Evolutionary conservation across 2,888 invertebrate genomes (phyloP), one percentile per base, ranked within the genome.

Genomic region (Morpho deidamia): DNA sequence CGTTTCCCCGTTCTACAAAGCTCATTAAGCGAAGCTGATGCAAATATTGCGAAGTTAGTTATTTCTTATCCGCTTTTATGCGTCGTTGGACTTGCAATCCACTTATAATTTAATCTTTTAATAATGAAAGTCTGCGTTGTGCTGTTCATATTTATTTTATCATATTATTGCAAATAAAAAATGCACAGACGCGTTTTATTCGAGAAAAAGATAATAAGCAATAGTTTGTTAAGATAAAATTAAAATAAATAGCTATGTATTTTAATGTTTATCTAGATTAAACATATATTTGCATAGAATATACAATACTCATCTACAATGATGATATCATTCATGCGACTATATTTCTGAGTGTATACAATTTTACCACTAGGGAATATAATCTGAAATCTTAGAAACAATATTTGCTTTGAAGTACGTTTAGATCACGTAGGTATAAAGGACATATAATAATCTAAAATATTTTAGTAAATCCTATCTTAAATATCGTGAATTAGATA

Each of bases 1-100:
- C 48, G 9, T 48, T 47, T 47, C 11, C 47, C 12, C 11, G 39
- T 40, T 40, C 10, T 42, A 42, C 49, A 49, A 37, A 49, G 42
- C 42, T 49, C 42, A 34, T 49, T 23, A 42, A 49, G 49, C 49
- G 48, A 35, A 35, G 49, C 49, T 35, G 42, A 49, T 10, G 48
- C 40, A 33, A 41, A 41, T 48, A 48, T 48, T 49, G 49, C 49
- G 42, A 49, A 49, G 49, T 37, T 49, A 49, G 49, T 49, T 49
- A 42, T 42, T 49, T 37, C 49, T 49, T 49, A 49, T 43, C 49
- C 42, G 23, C 49, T 14, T 41, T 49, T 42, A 49, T 37, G 42
- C 49, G 41, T 7, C 49, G 42, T 14, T 49, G 49, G 11, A 37
- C 42, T 49, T 49, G 42, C 37, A 43, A 49, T 49, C 49, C 42